Conservation (phyloP, 2,888 invertebrate genomes). For the Zygogramma bicolorata region DNA sequence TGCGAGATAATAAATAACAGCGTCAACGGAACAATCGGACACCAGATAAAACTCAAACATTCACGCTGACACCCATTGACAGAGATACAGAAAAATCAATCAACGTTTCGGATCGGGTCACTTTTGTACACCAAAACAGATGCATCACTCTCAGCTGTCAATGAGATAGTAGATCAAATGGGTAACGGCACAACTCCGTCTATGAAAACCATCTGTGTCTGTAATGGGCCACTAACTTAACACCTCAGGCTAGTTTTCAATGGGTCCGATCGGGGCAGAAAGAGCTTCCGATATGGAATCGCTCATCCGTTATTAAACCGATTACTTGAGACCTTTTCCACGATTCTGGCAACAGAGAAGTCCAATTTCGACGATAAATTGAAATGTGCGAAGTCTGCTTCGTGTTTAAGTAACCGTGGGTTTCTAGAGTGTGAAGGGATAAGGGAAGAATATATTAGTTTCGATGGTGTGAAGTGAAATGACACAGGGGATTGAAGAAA, state of each 20-base stretch:
- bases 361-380: conserved; percentile 36
- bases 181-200: conserved; percentile 12
- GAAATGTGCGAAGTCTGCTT: conserved; percentile 35
- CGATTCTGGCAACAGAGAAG: conserved; percentile 45
- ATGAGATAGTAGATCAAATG: conserved; percentile 54
- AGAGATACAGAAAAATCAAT: conserved; percentile 58
- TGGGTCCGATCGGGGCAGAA: conserved; percentile 56
- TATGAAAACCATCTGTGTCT: conserved; percentile 9
- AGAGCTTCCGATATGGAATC: conserved; percentile 59
- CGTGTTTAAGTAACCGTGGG: conserved; percentile 28
- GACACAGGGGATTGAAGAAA: not conserved
- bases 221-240: conserved; percentile 41
- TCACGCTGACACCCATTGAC: conserved; percentile 37
- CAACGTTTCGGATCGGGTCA: conserved; percentile 61
- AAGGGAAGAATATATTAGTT: conserved; percentile 8
- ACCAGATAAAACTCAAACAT: conserved; percentile 20
- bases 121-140: conserved; percentile 62
- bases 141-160: conserved; percentile 64
- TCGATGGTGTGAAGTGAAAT: not conserved
- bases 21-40: conserved; percentile 8
- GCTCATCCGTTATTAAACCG: conserved; percentile 62
- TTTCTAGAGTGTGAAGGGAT: conserved; percentile 11
- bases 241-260: conserved; percentile 53
- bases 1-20: too few species aligned
- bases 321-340: conserved; percentile 57